Base-by-base conservation (phyloP, 2,113 vertebrate species). In the Octodon degus region DNA sequence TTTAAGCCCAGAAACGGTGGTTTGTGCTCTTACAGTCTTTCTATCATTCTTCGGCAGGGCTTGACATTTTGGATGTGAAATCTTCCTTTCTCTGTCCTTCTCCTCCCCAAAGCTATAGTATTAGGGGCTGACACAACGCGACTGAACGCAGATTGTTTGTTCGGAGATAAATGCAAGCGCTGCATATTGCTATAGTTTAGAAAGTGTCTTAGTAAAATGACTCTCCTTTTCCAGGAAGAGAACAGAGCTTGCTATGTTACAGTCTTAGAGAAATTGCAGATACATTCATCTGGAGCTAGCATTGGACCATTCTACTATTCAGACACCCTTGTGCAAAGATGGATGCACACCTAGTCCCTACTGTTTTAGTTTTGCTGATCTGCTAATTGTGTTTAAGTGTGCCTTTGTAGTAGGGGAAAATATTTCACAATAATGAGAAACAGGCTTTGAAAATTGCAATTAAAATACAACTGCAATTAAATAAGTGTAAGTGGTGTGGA, bases 31-130 rank as follows among this genome's bases (percentile, higher is more conserved):
- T 87, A 68, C 43, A 84, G 96, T 96, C 96, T 34, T 96, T 95
- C 96, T 94, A 89, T 97, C 97, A 92, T 95, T 96, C 92, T 92
- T 96, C 92, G 97, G 94, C 95, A 93, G 94, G 95, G 95, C 94
- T 98, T 98, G 98, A 97, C 98, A 98, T 98, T 98, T 98, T 90
- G 97, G 96, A 97, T 97, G 95, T 79, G 94, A 97, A 97, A 72
- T 92, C 89, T 96, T 90, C 94, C 92, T 86, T 95, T 88, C 55
- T 96, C 50, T 83, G 47, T 92, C 95, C 79, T 96, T 96, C 84
- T 79, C 85, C 25, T 88, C 58, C 24, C 84, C 82, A 90, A 86
- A 97, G n/a, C 94, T 91, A 13, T 47, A 53, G 67, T 74, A 82
- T 85, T 88, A 95, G 94, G 68, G 79, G 70, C 70, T 97, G 89